A percentile compares a stretch with the other conserved stretches of the same genome.
phyloP scores from a whole-genome alignment of 1,140 invertebrate genomes.

The Gonioctena quinquepunctata region DNA sequence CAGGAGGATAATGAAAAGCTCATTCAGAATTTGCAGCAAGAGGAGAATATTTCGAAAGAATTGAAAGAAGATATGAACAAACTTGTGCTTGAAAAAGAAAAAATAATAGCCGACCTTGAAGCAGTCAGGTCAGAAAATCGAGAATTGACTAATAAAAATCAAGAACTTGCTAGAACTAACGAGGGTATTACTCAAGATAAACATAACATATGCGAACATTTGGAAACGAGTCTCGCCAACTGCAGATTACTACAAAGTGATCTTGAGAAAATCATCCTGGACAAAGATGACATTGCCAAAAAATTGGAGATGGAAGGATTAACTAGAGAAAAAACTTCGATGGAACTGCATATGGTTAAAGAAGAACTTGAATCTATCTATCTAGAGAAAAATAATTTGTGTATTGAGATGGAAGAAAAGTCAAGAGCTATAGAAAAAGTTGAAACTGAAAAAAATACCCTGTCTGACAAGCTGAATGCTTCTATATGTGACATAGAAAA shows the following conservation, averaged over 20 bases:
- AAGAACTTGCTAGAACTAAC: too few species aligned
- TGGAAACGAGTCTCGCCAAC: too few species aligned
- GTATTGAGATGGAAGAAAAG: background rate
- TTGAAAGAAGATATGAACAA: background rate
- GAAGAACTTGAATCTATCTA: background rate
- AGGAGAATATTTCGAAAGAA: slow-evolving; percentile 3
- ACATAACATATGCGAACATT: too few species aligned
- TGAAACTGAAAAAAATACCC: background rate
- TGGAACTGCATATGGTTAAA: background rate
- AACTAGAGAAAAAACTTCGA: background rate
- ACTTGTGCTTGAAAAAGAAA: background rate
- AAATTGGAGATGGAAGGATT: background rate
- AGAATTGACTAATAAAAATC: background rate
- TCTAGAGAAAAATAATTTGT: background rate
- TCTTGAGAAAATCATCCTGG: too few species aligned
- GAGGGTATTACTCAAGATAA: too few species aligned
- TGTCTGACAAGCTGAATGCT: background rate
- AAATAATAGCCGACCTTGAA: background rate
- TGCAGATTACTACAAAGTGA: too few species aligned
- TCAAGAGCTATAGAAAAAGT: background rate
- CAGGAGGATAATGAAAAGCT: background rate
- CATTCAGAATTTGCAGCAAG: slow-evolving; percentile 1
- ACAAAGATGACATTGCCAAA: background rate
- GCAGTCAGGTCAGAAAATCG: too few species aligned
- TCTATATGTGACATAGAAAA: background rate